phyloP scores from a whole-genome alignment of 2,797 vertebrate genomes.

The Karalla daura region DNA sequence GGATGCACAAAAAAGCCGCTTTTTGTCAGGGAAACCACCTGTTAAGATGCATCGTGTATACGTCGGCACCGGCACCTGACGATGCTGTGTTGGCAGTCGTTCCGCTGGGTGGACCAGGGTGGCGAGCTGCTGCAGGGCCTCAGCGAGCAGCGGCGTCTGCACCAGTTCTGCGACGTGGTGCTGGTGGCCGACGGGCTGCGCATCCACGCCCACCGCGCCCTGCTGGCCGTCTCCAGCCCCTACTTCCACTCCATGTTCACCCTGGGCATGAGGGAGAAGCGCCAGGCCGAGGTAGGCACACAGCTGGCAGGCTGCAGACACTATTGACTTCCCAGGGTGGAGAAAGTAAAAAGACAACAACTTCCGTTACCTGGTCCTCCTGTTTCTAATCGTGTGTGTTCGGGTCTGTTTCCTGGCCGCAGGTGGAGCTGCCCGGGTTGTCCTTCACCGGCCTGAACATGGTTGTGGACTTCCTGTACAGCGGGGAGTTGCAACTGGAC shows the following conservation, averaged over 20 bases:
- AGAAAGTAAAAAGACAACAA: too few relatives aligned
- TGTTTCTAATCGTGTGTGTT: too few relatives aligned
- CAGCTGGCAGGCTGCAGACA: background rate
- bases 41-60: too few relatives aligned
- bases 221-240: slow-evolving; percentile 92
- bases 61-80: background rate
- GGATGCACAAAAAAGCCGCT: too few relatives aligned
- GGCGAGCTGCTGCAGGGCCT: slow-evolving; percentile 88
- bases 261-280: slow-evolving; percentile 93
- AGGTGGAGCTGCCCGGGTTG: slow-evolving; percentile 91
- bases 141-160: slow-evolving; percentile 88
- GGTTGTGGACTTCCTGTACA: slow-evolving; percentile 94
- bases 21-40: too few relatives aligned
- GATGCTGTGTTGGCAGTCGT: slow-evolving; percentile 81
- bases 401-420: background rate
- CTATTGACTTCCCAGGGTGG: too few relatives aligned
- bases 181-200: slow-evolving; percentile 89
- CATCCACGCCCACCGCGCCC: slow-evolving; percentile 90
- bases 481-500: slow-evolving; percentile 89
- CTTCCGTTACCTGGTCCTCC: background rate
- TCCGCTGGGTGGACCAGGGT: slow-evolving; percentile 86
- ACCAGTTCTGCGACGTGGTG: slow-evolving; percentile 92
- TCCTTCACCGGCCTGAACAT: slow-evolving; percentile 91
- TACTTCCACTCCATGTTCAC: slow-evolving; percentile 99
- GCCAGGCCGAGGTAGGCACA: slow-evolving; percentile 86